A percentile compares a stretch with the other conserved stretches of the same genome.
phyloP scores from a whole-genome alignment of 2,113 vertebrate species.

The Malurus elegans region DNA sequence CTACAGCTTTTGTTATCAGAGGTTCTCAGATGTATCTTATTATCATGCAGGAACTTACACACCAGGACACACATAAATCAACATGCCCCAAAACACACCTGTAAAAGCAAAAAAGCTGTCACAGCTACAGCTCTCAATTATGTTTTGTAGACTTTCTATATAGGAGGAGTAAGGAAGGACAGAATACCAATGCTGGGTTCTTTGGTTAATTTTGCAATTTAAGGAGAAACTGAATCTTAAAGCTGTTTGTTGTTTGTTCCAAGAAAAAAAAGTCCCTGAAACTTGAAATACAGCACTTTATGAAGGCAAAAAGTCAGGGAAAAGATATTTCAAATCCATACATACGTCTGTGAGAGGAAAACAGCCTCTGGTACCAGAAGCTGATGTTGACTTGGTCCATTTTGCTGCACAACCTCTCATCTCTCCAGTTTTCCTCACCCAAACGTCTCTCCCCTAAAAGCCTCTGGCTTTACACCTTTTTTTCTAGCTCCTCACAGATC shows the following conservation, averaged over 20 bases:
- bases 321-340: not conserved
- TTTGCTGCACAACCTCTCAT: not conserved
- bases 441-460: not conserved
- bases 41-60: not conserved
- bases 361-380: not conserved
- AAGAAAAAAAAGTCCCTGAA: not conserved
- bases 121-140: not conserved
- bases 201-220: not conserved
- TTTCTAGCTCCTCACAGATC: not conserved
- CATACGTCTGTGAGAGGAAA: not conserved
- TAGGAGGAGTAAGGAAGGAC: not conserved
- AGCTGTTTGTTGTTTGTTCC: not conserved
- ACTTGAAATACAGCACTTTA: not conserved
- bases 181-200: not conserved
- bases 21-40: not conserved
- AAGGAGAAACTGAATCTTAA: not conserved
- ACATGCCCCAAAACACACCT: not conserved
- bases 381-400: not conserved
- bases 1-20: not conserved
- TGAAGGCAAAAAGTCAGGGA: not conserved
- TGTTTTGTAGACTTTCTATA: accelerated
- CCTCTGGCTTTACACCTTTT: not conserved
- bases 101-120: not conserved
- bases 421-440: not conserved
- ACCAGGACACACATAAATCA: not conserved